phyloP scores from a whole-genome alignment of 2,888 invertebrate genomes.

The Temnothorax ravouxi region DNA sequence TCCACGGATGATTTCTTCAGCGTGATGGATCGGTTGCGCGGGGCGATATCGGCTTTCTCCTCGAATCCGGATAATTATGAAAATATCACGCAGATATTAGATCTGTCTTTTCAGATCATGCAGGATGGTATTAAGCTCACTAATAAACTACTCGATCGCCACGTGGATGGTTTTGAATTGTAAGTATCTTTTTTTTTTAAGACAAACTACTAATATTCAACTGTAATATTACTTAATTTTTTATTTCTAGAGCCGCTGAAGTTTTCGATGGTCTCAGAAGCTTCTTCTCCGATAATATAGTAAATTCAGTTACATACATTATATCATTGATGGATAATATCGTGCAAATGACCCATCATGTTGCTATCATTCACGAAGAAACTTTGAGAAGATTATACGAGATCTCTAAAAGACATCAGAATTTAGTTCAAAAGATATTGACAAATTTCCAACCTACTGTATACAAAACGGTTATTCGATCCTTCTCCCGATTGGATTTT shows the following conservation, averaged over 20 bases:
- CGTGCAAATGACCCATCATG: constrained; percentile 78
- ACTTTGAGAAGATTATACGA: constrained; percentile 74
- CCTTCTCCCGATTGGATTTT: constrained; percentile 78
- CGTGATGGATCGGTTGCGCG: constrained; percentile 63
- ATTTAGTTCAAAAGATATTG: constrained; percentile 76
- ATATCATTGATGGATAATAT: constrained; percentile 77
- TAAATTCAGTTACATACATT: constrained; percentile 79
- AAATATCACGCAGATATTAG: constrained; percentile 77
- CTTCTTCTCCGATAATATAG: constrained; percentile 76
- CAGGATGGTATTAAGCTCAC: constrained; percentile 78
- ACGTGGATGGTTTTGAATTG: constrained; percentile 76
- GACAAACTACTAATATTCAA: neutral
- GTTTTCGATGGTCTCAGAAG: constrained; percentile 76
- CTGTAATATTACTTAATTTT: constrained; percentile 6
- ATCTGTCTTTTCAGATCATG: constrained; percentile 74
- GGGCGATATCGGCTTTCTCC: constrained; percentile 47
- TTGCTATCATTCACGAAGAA: constrained; percentile 79
- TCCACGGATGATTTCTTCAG: constrained; percentile 58
- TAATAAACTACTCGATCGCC: constrained; percentile 74
- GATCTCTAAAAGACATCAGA: constrained; percentile 74
- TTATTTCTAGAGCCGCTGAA: constrained; percentile 78
- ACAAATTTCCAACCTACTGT: constrained; percentile 75
- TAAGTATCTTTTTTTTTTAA: constrained; percentile 60
- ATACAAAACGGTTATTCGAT: constrained; percentile 75
- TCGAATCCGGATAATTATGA: constrained; percentile 37